Evolutionary conservation across 2,113 vertebrate species (phyloP).

Genomic region (Spilogale gracilis): DNA sequence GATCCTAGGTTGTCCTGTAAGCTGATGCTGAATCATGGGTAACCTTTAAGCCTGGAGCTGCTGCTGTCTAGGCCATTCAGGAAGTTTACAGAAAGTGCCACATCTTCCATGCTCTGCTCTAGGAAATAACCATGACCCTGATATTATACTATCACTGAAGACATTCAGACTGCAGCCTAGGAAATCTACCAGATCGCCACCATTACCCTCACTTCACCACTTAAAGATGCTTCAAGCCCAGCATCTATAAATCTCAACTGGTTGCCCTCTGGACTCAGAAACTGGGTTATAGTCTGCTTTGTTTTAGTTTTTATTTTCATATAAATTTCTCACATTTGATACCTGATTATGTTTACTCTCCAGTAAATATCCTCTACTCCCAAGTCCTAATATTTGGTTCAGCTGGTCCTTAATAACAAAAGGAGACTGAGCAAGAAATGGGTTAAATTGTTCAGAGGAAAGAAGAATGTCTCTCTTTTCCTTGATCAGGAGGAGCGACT

Average conservation of each 20-base stretch:
- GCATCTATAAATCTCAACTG: not conserved
- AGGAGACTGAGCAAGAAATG: not conserved
- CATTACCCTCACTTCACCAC: not conserved
- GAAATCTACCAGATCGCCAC: not conserved
- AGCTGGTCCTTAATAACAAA: not conserved
- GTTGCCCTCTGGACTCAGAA: not conserved
- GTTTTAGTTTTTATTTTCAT: not conserved
- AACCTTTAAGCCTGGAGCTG: not conserved
- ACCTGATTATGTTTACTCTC: not conserved
- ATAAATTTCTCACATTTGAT: not conserved
- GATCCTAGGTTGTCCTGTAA: not conserved
- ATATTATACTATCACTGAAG: not conserved
- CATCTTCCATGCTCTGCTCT: not conserved
- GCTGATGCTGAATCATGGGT: not conserved
- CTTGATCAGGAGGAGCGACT: not conserved
- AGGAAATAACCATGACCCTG: not conserved
- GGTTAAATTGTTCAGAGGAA: not conserved
- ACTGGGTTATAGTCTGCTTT: not conserved
- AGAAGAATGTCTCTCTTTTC: slow-evolving; percentile 1
- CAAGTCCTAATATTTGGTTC: not conserved
- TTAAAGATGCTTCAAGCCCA: not conserved
- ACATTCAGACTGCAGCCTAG: not conserved
- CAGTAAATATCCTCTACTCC: not conserved
- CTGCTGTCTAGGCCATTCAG: not conserved
- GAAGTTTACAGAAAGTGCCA: not conserved